Conservation (phyloP, 2,113 vertebrate genomes). For the Percina caprodes region DNA sequence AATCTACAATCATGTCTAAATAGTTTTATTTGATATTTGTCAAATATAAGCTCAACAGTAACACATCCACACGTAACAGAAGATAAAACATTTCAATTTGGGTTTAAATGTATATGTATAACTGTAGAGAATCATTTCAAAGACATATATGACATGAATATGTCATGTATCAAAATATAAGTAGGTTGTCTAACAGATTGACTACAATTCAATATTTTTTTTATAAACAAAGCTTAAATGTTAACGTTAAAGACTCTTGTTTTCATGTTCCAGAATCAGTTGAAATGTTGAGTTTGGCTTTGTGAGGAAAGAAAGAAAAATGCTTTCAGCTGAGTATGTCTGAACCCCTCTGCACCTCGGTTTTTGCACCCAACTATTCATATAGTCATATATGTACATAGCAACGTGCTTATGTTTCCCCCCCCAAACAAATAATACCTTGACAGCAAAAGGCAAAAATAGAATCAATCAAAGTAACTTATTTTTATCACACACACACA, state of each 20-base stretch:
- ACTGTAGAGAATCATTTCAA: background rate
- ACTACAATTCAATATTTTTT: background rate
- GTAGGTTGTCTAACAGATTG: background rate
- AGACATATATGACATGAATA: background rate
- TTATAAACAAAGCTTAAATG: constrained; percentile 10
- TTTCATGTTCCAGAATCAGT: background rate
- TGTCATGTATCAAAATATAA: background rate
- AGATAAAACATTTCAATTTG: background rate
- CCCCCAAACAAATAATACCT: background rate
- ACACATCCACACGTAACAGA: background rate
- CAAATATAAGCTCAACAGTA: background rate
- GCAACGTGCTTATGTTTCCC: background rate
- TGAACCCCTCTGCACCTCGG: background rate
- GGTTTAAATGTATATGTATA: background rate
- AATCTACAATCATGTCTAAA: background rate
- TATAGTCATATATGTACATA: constrained; percentile 10
- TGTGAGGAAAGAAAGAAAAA: background rate
- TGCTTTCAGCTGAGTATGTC: background rate
- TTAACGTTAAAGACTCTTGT: background rate
- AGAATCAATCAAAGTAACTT: constrained; percentile 14
- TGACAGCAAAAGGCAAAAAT: constrained; percentile 24
- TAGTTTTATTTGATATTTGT: constrained; percentile 20
- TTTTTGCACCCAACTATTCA: constrained; percentile 11
- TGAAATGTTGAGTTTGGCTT: background rate
- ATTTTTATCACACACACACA: constrained; percentile 17